Base-by-base conservation (phyloP, 2,888 invertebrate genomes). In the Sinotaia quadrata region DNA sequence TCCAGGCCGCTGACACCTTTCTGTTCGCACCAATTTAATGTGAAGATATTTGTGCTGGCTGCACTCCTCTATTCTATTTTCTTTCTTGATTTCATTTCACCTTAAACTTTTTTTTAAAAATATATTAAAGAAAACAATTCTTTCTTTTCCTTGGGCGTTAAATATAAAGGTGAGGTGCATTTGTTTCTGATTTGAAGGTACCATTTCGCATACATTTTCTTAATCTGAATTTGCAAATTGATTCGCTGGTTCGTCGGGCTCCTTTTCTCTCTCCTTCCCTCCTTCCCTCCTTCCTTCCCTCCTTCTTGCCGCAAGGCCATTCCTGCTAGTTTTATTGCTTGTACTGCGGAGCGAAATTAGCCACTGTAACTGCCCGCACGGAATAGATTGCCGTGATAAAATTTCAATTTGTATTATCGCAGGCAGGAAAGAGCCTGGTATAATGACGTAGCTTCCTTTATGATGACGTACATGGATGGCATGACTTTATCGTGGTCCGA, bases 381-480 rank as follows among this genome's bases (percentile, higher is more conserved):
- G n/a, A 8, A 24, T 47, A 47, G 62, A 62, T 62, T 21, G n/a
- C 36, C 18, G 62, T n/a, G 62, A 62, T 62, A 62, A 62, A 62
- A 51, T 34, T 62, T 62, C 62, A 62, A 62, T 62, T 62, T 62
- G 62, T 62, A 36, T 62, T 62, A 62, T 62, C 51, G 34, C 21
- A n/a, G 21, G 15, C n/a, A 36, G n/a, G 21, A 31, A 27, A 12
- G 34, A 18, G 18, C 15, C 47, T 36, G 24, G 52, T 21, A 27
- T 34, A 51, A 62, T 47, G 24, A 31, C 62, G 33, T 8, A 51
- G 27, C 15, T 37, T 31, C 34, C 36, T 36, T 62, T 62, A 51
- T 52, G 62, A 62, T 49, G 52, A 52, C 62, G n/a, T 62, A 51
- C 52, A 62, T 62, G 33, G 51, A 36, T 21, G 51, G 49, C 31